Evolutionary conservation across 2,888 invertebrate species (phyloP).

Genomic region (Morinoia aosen): DNA sequence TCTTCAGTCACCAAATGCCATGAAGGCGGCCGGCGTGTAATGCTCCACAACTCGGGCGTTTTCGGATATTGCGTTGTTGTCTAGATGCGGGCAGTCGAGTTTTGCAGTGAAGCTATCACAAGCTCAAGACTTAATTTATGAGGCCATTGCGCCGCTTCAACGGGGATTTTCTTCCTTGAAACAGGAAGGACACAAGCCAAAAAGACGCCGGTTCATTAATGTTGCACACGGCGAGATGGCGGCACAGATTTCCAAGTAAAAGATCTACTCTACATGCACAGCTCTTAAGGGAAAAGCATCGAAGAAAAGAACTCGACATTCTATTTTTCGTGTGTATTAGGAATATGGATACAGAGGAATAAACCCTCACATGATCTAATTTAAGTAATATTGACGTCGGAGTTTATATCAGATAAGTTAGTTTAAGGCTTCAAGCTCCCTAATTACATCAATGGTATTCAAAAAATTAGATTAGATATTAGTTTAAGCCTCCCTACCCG

Average conservation of each 20-base stretch:
- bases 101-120: conserved; percentile 23
- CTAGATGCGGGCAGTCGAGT: neutral
- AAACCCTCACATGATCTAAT: too few species aligned
- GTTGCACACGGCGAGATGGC: neutral
- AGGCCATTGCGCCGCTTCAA: neutral
- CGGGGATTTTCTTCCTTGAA: neutral
- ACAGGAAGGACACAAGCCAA: neutral
- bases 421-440: too few species aligned
- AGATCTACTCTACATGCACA: neutral
- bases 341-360: neutral
- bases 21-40: neutral
- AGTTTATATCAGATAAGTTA: too few species aligned
- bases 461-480: too few species aligned
- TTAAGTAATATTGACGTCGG: too few species aligned
- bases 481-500: too few species aligned
- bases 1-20: neutral
- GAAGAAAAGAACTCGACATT: neutral
- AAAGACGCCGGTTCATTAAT: neutral
- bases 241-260: neutral
- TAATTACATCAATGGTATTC: too few species aligned
- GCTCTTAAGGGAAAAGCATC: neutral
- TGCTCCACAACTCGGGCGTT: neutral
- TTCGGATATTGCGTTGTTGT: neutral
- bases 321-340: neutral
- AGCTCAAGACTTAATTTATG: conserved; percentile 16